Conservation (phyloP, 37 sponge, comb jelly and placozoan genomes). For the Oscarella lobularis region DNA sequence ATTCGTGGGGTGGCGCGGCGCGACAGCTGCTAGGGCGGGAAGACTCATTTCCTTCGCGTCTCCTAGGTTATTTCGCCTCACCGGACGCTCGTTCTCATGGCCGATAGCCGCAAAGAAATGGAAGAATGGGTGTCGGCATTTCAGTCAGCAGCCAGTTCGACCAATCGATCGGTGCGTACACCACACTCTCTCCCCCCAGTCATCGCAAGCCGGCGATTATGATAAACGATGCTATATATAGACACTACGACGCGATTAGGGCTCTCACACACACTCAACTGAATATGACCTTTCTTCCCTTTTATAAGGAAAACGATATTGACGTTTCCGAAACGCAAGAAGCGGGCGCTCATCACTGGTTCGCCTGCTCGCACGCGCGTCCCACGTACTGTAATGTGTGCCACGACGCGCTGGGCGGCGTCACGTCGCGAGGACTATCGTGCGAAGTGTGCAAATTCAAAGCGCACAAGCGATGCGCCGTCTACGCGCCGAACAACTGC, state of each 20-base stretch:
- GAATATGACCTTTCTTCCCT: too few relatives aligned
- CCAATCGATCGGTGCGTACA: too few relatives aligned
- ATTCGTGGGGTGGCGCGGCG: too few relatives aligned
- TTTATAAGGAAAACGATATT: too few relatives aligned
- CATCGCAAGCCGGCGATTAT: too few relatives aligned
- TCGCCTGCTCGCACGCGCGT: constrained; percentile 28
- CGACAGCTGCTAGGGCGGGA: too few relatives aligned
- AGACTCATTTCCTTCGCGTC: too few relatives aligned
- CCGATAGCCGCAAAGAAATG: constrained; percentile 62
- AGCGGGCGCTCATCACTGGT: constrained; percentile 76
- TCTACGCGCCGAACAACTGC: constrained; percentile 31
- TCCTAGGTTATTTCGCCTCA: constrained; percentile 54
- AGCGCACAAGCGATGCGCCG: constrained; percentile 69
- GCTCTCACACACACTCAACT: too few relatives aligned
- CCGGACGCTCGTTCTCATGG: constrained; percentile 43
- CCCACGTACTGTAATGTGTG: constrained; percentile 83
- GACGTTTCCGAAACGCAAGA: neutral
- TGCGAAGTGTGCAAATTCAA: constrained; percentile 94
- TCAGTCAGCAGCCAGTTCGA: constrained; percentile 16
- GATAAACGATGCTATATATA: too few relatives aligned
- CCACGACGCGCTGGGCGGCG: constrained; percentile 52
- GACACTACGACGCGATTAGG: too few relatives aligned
- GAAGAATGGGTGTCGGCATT: constrained; percentile 84
- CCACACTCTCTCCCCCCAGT: too few relatives aligned
- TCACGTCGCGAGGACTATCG: constrained; percentile 65